These are phyloP conservation scores for Desoria tigrina DNA, from an alignment of 2,888 invertebrate genomes.

Conservation along the genomic window DNA sequence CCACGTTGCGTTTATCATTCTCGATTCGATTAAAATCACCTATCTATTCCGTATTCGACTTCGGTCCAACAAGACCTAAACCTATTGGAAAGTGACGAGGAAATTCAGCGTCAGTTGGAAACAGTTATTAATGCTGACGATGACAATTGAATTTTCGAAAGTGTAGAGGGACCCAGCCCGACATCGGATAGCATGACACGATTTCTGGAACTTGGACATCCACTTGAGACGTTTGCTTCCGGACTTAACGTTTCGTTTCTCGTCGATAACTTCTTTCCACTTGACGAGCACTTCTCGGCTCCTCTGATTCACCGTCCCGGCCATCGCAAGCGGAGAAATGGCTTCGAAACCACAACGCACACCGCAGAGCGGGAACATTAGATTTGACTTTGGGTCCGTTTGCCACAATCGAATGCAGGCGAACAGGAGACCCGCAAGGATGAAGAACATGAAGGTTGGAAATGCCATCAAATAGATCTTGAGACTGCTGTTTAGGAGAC, in stretches of 20 bases:
- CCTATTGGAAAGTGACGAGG: no score
- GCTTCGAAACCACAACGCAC: not conserved
- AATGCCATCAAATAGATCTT: no score
- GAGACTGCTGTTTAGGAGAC: no score
- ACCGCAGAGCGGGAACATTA: constrained; percentile 1
- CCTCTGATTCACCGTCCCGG: not conserved
- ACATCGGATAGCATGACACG: not conserved
- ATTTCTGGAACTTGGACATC: not conserved
- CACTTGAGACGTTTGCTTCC: not conserved
- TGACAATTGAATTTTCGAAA: not conserved
- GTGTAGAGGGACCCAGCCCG: not conserved
- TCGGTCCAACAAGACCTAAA: no score
- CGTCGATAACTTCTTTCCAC: not conserved
- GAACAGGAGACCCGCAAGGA: no score
- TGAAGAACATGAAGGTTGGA: no score
- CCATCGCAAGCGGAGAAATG: not conserved
- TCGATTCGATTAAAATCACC: no score
- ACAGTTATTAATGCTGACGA: not conserved
- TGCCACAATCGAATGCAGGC: not conserved
- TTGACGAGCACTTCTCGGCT: not conserved
- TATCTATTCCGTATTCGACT: no score
- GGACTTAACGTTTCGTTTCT: not conserved
- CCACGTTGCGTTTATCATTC: no score
- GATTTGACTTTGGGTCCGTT: not conserved
- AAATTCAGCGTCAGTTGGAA: constrained; percentile 6